phyloP scores from a whole-genome alignment of 2,113 vertebrate genomes.

The Solenodon paradoxus region DNA sequence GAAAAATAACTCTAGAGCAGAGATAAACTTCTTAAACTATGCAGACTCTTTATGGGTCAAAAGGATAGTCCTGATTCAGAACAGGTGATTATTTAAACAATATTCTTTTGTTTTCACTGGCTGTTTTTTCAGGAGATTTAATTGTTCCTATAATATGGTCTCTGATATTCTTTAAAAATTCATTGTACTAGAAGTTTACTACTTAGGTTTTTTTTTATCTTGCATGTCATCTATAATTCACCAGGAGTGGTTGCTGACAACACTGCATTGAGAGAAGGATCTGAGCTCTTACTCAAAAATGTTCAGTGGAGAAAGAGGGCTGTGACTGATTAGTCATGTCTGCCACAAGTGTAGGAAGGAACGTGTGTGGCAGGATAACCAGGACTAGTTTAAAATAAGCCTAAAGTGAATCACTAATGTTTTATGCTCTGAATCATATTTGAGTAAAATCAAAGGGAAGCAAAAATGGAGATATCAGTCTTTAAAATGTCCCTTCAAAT shows the following conservation, averaged over 20 bases:
- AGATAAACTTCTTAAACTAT: not conserved
- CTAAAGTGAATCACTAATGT: not conserved
- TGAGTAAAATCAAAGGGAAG: slow-evolving; percentile 2
- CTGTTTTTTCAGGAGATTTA: not conserved
- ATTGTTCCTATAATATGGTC: not conserved
- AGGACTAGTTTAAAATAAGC: not conserved
- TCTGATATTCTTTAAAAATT: not conserved
- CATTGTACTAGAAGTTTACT: not conserved
- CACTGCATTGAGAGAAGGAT: not conserved
- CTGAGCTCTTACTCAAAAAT: not conserved
- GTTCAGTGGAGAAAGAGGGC: not conserved
- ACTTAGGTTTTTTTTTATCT: not conserved
- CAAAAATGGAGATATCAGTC: not conserved
- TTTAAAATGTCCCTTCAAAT: slow-evolving; percentile 51
- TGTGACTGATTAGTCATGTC: not conserved
- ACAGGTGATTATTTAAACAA: not conserved
- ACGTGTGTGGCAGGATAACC: not conserved
- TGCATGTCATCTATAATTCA: not conserved
- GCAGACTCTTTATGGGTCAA: slow-evolving; percentile 24
- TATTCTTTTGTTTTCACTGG: not conserved
- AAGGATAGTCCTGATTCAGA: slow-evolving; percentile 14
- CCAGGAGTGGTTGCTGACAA: not conserved
- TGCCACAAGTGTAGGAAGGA: not conserved
- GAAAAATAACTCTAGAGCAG: slow-evolving; percentile 22
- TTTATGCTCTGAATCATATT: slow-evolving; percentile 10